Evolutionary conservation across 1,140 invertebrate genomes (phyloP).

Genomic region (Cherax quadricarinatus): DNA sequence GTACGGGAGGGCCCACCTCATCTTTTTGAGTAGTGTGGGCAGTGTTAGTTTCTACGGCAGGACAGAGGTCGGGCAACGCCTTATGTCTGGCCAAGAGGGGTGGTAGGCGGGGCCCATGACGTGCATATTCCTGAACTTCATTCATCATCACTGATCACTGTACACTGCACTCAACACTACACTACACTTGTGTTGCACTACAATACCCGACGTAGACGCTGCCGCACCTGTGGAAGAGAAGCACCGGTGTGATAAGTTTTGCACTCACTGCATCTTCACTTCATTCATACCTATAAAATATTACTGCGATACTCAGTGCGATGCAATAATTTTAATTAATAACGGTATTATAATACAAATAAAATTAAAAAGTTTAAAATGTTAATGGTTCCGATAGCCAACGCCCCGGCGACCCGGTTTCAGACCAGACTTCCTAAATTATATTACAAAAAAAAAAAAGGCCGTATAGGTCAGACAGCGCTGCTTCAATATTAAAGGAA

Average conservation of each 20-base stretch:
- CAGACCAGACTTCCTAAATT: too few species aligned
- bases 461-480: too few species aligned
- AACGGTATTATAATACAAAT: too few species aligned
- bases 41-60: slow-evolving; percentile 50
- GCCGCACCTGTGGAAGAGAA: not conserved
- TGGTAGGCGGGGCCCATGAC: slow-evolving; percentile 29
- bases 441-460: too few species aligned
- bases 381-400: too few species aligned
- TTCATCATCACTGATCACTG: slow-evolving; percentile 60
- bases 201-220: not conserved
- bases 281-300: not conserved
- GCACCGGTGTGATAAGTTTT: not conserved
- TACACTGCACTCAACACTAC: slow-evolving; percentile 15
- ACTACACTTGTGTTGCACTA: slow-evolving; percentile 32
- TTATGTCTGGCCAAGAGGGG: slow-evolving; percentile 47
- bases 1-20: slow-evolving; percentile 40
- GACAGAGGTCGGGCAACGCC: slow-evolving; percentile 55
- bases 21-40: slow-evolving; percentile 55
- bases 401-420: too few species aligned
- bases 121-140: slow-evolving; percentile 61
- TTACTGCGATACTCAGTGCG: not conserved
- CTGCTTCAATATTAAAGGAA: too few species aligned
- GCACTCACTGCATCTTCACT: not conserved
- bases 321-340: too few species aligned
- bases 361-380: too few species aligned